A percentile compares a stretch with the other conserved stretches of the same genome.
These are phyloP conservation scores for Coccyzus lansbergi DNA, from an alignment of 2,797 vertebrate species.

Conservation along the genomic window DNA sequence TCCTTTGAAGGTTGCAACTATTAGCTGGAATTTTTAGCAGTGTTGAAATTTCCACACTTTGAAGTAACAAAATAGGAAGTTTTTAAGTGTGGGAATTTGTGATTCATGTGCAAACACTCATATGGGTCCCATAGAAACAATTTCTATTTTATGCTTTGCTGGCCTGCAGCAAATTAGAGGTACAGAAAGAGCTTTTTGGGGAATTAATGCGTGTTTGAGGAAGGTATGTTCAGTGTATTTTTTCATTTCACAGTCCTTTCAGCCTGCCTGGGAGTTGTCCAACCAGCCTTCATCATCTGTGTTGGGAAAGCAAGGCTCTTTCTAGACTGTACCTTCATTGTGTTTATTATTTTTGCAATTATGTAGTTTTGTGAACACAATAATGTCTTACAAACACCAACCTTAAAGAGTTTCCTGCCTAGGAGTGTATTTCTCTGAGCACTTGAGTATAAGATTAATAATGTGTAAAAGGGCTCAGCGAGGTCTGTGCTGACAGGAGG, in stretches of 20 bases:
- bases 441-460: not conserved
- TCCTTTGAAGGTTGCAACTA: not conserved
- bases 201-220: accelerated
- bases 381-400: not conserved
- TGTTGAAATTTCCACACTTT: not conserved
- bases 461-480: not conserved
- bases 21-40: not conserved
- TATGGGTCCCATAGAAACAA: not conserved
- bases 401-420: not conserved
- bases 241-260: not conserved
- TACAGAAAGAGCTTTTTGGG: not conserved
- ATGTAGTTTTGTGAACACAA: not conserved
- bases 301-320: not conserved
- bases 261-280: not conserved
- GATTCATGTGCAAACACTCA: not conserved
- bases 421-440: accelerated
- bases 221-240: not conserved
- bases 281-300: not conserved
- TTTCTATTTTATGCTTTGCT: not conserved
- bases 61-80: not conserved
- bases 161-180: not conserved
- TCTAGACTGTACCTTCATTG: not conserved
- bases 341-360: not conserved
- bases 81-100: not conserved
- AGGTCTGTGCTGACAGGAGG: not conserved